Percentiles rank a stretch among this genome's conserved stretches.
Evolutionary conservation across 2,888 invertebrate species (phyloP).

Genomic region (Aricia artaxerxes): DNA sequence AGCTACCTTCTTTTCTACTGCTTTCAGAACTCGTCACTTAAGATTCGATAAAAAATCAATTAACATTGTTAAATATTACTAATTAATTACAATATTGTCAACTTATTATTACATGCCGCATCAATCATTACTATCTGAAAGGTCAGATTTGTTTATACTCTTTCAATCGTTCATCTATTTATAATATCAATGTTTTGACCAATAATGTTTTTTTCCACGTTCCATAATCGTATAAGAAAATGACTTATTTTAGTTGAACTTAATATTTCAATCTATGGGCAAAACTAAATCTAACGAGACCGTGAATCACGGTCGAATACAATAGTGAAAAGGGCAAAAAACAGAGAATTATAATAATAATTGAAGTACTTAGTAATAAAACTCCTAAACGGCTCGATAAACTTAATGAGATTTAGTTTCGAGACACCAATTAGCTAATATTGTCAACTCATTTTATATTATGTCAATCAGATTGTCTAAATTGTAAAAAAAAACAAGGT

Average conservation of each 20-base stretch:
- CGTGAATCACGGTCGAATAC: neutral
- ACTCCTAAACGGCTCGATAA: no score
- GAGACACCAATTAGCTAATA: no score
- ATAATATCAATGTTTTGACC: neutral
- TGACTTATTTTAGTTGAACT: neutral
- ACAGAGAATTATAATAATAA: no score
- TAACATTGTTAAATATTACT: neutral
- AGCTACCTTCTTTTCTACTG: no score
- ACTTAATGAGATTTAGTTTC: no score
- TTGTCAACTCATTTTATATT: no score
- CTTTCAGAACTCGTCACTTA: no score
- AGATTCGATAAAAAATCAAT: neutral
- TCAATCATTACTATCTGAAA: neutral
- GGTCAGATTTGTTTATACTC: conserved; percentile 1
- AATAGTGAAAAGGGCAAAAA: neutral
- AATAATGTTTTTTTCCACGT: conserved; percentile 1
- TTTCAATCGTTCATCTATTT: neutral
- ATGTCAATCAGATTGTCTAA: no score
- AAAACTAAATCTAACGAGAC: neutral
- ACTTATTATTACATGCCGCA: neutral
- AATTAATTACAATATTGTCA: neutral
- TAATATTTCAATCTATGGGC: neutral
- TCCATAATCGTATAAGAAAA: neutral
- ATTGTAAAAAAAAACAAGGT: no score
- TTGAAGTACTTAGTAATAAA: no score